A percentile compares a stretch with the other conserved stretches of the same genome.
Evolutionary conservation across 35 echinoderm and acorn worm species (phyloP).

Genomic region (Heliocidaris erythrogramma): DNA sequence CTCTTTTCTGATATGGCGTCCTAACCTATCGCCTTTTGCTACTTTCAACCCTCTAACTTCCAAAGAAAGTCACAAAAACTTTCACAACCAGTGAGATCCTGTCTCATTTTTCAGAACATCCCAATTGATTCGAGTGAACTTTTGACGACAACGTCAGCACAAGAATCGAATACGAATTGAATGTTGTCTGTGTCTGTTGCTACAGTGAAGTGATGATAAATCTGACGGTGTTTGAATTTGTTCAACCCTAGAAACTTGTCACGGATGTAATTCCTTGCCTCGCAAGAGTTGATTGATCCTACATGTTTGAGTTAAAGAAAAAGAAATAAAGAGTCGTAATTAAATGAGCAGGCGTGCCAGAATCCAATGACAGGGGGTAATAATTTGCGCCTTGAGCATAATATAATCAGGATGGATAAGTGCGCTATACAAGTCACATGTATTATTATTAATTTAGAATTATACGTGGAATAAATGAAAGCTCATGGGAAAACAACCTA

Average conservation of each 20-base stretch:
- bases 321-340: not conserved
- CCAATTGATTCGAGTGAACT: constrained; percentile 52
- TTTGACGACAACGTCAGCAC: constrained; percentile 70
- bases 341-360: no score
- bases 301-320: not conserved
- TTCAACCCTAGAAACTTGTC: constrained; percentile 62
- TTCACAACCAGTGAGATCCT: not conserved
- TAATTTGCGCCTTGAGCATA: no score
- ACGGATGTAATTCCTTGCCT: constrained; percentile 62
- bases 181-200: constrained; percentile 75
- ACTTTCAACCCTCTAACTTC: not conserved
- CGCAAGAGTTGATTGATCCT: constrained; percentile 31
- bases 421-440: no score
- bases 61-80: not conserved
- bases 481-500: not conserved
- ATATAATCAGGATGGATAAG: no score
- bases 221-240: constrained; percentile 49
- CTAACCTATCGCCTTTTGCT: no score
- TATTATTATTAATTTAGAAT: no score
- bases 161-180: constrained; percentile 81
- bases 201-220: constrained; percentile 73
- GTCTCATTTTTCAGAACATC: constrained; percentile 50
- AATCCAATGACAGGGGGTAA: no score
- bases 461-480: not conserved
- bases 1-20: no score